Base-by-base conservation (phyloP, 2,113 vertebrate genomes). In the Passer montanus region DNA sequence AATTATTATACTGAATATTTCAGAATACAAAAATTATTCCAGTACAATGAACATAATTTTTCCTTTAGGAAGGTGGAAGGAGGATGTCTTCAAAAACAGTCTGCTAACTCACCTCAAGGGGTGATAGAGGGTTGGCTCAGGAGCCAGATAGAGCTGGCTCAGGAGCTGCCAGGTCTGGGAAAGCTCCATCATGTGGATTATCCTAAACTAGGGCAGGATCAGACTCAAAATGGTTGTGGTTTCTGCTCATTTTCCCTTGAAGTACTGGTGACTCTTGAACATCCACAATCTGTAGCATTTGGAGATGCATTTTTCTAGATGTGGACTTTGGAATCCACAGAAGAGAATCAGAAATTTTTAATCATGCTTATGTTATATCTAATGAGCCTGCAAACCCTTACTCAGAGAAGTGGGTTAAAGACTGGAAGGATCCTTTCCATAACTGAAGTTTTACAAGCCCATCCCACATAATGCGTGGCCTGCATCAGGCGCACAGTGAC, bases 391-490 rank as follows among this genome's bases (percentile, higher is more conserved):
- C 27, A 64, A 92, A 37, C 13, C 10, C 8, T 60, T 59, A 76
- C 21, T 69, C n/a, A 80, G 67, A 76, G 37, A 28, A 66, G 10
- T 56, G 17, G 5, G 6, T 28, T 69, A 64, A 15, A 66, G 23
- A 11, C 17, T 62, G 16, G 33, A 72, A 66, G 50, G 33, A 82
- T 6, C 10, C 17, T 69, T 69, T 13, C 30, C 21, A 22, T 39
- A 39, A 37, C 7, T 12, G 7, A 47, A 39, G 8, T 50, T 90
- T 47, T 41, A 49, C 23, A 59, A 69, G 24, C 13, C 41, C 19
- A 17, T 31, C 10, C 26, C 31, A 49, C 19, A n/a, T 68, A 3
- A 21, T 24, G 10, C 0, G 0, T 52, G 62, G 68, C 8, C 6
- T 66, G 6, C 37, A 41, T 39, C 24, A 49, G 37, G 46, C 37